phyloP scores from a whole-genome alignment of 2,888 invertebrate species.

The Drosophila eohydei region DNA sequence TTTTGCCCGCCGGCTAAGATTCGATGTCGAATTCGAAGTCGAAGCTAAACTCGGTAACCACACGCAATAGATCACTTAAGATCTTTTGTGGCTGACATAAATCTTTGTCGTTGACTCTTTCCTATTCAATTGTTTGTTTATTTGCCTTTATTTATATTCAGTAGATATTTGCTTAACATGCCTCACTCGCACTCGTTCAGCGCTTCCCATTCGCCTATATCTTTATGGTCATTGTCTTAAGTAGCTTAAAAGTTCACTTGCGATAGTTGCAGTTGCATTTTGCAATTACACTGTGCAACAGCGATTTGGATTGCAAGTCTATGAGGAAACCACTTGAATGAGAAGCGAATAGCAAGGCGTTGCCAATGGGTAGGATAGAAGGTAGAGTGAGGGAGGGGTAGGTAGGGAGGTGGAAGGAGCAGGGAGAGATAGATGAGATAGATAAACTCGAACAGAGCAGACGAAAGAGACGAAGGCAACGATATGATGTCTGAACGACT shows the following conservation, averaged over 20 bases:
- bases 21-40: slow-evolving; percentile 8
- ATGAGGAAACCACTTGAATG: neutral
- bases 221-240: slow-evolving; percentile 28
- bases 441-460: neutral
- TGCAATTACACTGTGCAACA: slow-evolving; percentile 39
- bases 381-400: neutral
- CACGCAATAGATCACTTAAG: slow-evolving; percentile 33
- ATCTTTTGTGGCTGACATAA: neutral
- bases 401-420: neutral
- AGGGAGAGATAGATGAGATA: too few species aligned
- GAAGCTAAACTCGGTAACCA: slow-evolving; percentile 8
- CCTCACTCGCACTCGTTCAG: neutral
- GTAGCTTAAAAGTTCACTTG: slow-evolving; percentile 28
- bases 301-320: neutral
- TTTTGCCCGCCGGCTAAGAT: slow-evolving; percentile 19
- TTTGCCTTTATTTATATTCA: neutral
- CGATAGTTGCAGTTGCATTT: slow-evolving; percentile 38
- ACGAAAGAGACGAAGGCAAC: too few species aligned
- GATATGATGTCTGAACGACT: too few species aligned
- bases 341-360: neutral
- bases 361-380: too few species aligned
- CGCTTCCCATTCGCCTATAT: slow-evolving; percentile 9
- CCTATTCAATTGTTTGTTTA: slow-evolving; percentile 5
- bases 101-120: slow-evolving; percentile 3
- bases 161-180: neutral